These are phyloP conservation scores for Apostichopus leukothele DNA, from an alignment of 53 echinoderm and acorn worm species.

Conservation along the genomic window DNA sequence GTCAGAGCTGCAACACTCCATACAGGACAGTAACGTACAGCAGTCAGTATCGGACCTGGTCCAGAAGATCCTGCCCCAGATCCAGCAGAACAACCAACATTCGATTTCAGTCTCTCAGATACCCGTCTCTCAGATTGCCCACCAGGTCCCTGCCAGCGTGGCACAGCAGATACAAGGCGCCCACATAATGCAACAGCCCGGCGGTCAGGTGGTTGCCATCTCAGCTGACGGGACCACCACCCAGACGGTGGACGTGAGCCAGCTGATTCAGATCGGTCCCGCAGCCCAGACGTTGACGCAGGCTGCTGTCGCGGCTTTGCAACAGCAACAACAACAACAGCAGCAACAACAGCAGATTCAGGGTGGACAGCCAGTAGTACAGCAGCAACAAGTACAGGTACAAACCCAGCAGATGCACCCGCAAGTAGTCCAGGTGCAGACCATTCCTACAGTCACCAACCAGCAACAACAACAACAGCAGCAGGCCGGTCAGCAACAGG, in stretches of 20 bases:
- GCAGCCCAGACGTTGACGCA: slow-evolving; percentile 68
- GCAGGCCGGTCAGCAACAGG: slow-evolving; percentile 12
- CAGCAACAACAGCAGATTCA: slow-evolving; percentile 62
- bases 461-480: background rate
- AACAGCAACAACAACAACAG: slow-evolving; percentile 57
- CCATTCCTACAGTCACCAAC: background rate
- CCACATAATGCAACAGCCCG: slow-evolving; percentile 76
- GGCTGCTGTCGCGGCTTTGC: slow-evolving; percentile 54
- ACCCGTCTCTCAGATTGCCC: slow-evolving; percentile 58
- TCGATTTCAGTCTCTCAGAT: slow-evolving; percentile 61
- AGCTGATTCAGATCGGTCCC: slow-evolving; percentile 58
- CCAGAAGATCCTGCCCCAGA: slow-evolving; percentile 80
- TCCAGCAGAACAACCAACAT: slow-evolving; percentile 64
- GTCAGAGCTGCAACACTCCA: slow-evolving; percentile 92
- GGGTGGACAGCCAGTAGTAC: slow-evolving; percentile 6
- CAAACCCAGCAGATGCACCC: slow-evolving; percentile 60
- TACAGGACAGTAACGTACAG: slow-evolving; percentile 69
- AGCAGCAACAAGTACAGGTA: slow-evolving; percentile 52
- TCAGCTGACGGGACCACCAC: slow-evolving; percentile 21
- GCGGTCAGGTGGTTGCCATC: slow-evolving; percentile 59
- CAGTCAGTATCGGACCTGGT: slow-evolving; percentile 64
- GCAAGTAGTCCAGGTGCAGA: slow-evolving; percentile 34
- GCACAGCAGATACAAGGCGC: slow-evolving; percentile 68
- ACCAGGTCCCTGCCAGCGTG: slow-evolving; percentile 36
- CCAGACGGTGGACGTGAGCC: slow-evolving; percentile 60